Percentiles rank a stretch among this genome's conserved stretches.
Conservation (phyloP, 2,888 invertebrate genomes). For the Cephalotes varians region DNA sequence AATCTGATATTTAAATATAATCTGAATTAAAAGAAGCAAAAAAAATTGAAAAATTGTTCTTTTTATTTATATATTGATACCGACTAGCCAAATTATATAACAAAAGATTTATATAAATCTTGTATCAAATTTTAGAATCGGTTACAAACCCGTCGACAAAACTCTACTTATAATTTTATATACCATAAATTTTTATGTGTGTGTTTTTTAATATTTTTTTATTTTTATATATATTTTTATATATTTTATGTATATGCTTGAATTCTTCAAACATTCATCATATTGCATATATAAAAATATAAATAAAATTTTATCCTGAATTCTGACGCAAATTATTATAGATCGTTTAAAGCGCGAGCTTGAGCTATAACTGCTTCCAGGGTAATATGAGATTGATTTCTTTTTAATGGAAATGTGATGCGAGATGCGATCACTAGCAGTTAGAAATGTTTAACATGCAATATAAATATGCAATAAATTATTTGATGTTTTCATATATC, state of each 20-base stretch:
- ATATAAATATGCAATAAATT: slow-evolving; percentile 1
- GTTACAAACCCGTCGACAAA: too few relatives aligned
- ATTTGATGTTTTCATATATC: too few relatives aligned
- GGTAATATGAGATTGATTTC: background rate
- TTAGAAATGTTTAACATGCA: background rate
- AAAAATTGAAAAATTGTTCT: background rate
- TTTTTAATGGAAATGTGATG: background rate
- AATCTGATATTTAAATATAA: background rate
- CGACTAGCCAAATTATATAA: too few relatives aligned
- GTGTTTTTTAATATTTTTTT: slow-evolving; percentile 9
- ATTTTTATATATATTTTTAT: too few relatives aligned
- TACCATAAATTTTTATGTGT: background rate
- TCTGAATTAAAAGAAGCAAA: background rate
- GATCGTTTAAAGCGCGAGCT: background rate
- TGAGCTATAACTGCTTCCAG: background rate
- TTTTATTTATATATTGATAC: background rate
- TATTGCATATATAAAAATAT: background rate
- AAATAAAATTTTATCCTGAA: background rate
- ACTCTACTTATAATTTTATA: background rate
- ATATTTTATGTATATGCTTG: background rate
- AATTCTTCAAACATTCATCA: background rate
- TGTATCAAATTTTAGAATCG: background rate
- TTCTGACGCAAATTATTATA: background rate
- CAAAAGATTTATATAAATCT: background rate
- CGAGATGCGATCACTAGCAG: background rate